Percentiles rank a stretch among this genome's conserved stretches.
Evolutionary conservation across 2,888 invertebrate species (phyloP).

Genomic region (Protophormia terraenovae): DNA sequence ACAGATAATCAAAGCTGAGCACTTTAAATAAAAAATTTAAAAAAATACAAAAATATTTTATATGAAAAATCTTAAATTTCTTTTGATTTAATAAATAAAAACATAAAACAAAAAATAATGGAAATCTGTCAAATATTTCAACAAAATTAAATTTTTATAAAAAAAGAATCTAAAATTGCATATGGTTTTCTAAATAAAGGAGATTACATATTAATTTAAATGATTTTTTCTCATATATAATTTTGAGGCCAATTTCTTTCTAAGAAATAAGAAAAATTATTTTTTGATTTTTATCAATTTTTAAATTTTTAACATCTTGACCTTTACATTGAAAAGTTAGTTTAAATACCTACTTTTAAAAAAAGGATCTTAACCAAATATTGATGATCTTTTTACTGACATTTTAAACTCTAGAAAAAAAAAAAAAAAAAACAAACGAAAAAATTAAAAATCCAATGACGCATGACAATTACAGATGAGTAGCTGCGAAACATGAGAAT

Average conservation of each 20-base stretch:
- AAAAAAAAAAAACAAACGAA: background rate
- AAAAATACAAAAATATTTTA: no score
- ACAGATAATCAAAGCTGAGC: no score
- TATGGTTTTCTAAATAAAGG: no score
- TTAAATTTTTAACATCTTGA: slow-evolving; percentile 44
- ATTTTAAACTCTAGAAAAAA: background rate
- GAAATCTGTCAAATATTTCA: no score
- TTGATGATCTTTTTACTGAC: slow-evolving; percentile 51
- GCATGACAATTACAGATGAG: slow-evolving; percentile 53
- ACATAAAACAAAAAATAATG: no score
- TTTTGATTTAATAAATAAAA: no score
- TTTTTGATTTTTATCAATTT: background rate
- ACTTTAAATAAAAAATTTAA: no score
- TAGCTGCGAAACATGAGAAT: slow-evolving; percentile 40
- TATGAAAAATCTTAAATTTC: no score
- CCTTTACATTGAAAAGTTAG: slow-evolving; percentile 47
- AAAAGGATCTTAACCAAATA: slow-evolving; percentile 56
- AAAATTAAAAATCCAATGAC: slow-evolving; percentile 49
- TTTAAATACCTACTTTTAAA: slow-evolving; percentile 20
- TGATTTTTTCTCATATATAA: no score
- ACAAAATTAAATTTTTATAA: no score
- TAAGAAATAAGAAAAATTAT: background rate
- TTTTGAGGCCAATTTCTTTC: background rate
- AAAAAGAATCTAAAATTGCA: no score
- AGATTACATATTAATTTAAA: no score